Percentiles rank a stretch among this genome's conserved stretches.
Evolutionary conservation across 1,140 invertebrate genomes (phyloP).

Genomic region (Camponotus pennsylvanicus): DNA sequence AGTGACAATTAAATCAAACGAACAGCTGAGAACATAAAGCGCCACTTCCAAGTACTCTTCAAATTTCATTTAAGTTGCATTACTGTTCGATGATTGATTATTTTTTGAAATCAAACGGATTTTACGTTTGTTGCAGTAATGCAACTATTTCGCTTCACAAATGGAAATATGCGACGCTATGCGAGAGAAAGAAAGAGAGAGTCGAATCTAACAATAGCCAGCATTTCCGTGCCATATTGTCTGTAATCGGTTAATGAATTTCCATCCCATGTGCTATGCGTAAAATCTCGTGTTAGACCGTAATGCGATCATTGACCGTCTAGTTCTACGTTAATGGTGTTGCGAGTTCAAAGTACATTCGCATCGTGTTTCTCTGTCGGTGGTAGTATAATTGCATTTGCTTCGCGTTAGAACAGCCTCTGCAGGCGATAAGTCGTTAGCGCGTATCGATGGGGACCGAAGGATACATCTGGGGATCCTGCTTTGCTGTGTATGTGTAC

Average conservation of each 20-base stretch:
- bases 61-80: too few relatives aligned
- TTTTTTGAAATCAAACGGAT: too few relatives aligned
- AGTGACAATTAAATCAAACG: background rate
- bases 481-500: background rate
- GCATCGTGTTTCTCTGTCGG: conserved; percentile 16
- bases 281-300: conserved; percentile 36
- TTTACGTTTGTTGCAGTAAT: background rate
- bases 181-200: background rate
- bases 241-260: conserved; percentile 60
- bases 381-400: conserved; percentile 60
- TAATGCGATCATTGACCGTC: conserved; percentile 62
- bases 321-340: conserved; percentile 42
- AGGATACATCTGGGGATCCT: background rate
- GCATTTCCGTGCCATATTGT: conserved; percentile 32
- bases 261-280: conserved; percentile 31
- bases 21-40: background rate
- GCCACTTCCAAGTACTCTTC: too few relatives aligned
- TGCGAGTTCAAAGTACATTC: conserved; percentile 53
- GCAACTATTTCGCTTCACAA: background rate
- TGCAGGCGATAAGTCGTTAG: conserved; percentile 54
- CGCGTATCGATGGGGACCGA: background rate
- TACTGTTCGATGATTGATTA: too few relatives aligned
- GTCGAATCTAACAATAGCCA: background rate
- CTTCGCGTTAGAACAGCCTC: conserved; percentile 25
- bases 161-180: background rate